Evolutionary conservation across 1,140 invertebrate genomes (phyloP), one percentile per base, ranked within the genome.

Genomic region (Triops cancriformis): DNA sequence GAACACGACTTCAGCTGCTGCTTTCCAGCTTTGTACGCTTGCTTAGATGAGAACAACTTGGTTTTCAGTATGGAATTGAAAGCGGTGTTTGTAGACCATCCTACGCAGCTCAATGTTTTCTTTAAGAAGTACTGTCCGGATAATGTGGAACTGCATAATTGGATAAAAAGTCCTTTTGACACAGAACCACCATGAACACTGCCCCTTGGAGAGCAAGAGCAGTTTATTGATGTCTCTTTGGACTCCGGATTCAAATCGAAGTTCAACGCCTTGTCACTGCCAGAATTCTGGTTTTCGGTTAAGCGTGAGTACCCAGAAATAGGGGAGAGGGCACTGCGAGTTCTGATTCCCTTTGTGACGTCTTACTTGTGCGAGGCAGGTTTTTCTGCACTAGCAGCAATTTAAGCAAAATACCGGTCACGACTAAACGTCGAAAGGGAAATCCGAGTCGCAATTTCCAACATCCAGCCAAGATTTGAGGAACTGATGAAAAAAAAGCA

Each of bases 351-450:
- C 14, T 83, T 81, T 81, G 79, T 77, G 77, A 81, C 81, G 77
- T 81, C 81, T 43, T 81, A 82, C 81, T 77, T 83, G 75, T 82
- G 80, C 73, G 80, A 82, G 81, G 64, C 81, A 73, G 80, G 80
- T 28, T 83, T 83, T 82, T 81, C 82, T 73, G 80, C 79, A 31
- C 75, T 83, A 42, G 81, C 82, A 79, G 80, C 81, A 51, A 82
- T 82, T 45, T 81, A 80, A 80, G 81, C 74, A 77, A 83, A 82
- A 76, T 82, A 82, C 81, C 74, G 79, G 23, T 79, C 81, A 78
- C 81, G 74, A 37, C 31, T 37, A 7, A 37, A 37, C 31, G 2
- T 37, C 7, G 31, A 4, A 37, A 37, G 7, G 31, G 81, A 37
- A 37, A 7, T 37, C 2, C 31, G 31, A 37, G 31, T 7, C 31